Conservation (phyloP, 2,888 invertebrate species). For the Epirrhoe alternata region DNA sequence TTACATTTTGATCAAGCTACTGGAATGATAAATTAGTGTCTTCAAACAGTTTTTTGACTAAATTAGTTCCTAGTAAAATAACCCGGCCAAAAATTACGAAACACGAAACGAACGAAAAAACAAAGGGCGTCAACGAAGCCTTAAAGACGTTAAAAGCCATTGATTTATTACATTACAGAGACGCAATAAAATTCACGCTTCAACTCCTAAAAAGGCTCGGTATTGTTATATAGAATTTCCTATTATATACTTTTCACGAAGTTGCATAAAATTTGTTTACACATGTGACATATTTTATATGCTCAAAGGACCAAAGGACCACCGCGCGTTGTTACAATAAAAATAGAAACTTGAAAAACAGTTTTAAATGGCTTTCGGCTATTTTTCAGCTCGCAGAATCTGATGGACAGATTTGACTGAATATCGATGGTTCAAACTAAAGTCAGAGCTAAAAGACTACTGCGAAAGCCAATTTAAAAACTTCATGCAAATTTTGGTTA, state of each 20-base stretch:
- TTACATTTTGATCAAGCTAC: no score
- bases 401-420: slow-evolving; percentile 2
- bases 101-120: slow-evolving; percentile 44
- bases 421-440: background rate
- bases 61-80: slow-evolving; percentile 1
- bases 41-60: background rate
- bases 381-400: background rate
- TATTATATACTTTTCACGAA: slow-evolving; percentile 16
- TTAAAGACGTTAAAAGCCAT: slow-evolving; percentile 41
- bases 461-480: background rate
- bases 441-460: background rate
- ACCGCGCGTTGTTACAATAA: background rate
- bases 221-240: background rate
- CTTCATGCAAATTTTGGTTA: background rate
- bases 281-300: slow-evolving; percentile 35
- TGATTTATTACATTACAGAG: slow-evolving; percentile 55
- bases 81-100: slow-evolving; percentile 27
- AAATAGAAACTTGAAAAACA: background rate
- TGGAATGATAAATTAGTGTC: no score
- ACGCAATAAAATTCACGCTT: slow-evolving; percentile 48
- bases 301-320: background rate
- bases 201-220: background rate
- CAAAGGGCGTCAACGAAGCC: slow-evolving; percentile 41
- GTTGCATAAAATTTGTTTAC: slow-evolving; percentile 45
- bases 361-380: background rate